These are phyloP conservation scores for Columbina picui DNA, from an alignment of 2,113 vertebrate genomes.

Conservation along the genomic window DNA sequence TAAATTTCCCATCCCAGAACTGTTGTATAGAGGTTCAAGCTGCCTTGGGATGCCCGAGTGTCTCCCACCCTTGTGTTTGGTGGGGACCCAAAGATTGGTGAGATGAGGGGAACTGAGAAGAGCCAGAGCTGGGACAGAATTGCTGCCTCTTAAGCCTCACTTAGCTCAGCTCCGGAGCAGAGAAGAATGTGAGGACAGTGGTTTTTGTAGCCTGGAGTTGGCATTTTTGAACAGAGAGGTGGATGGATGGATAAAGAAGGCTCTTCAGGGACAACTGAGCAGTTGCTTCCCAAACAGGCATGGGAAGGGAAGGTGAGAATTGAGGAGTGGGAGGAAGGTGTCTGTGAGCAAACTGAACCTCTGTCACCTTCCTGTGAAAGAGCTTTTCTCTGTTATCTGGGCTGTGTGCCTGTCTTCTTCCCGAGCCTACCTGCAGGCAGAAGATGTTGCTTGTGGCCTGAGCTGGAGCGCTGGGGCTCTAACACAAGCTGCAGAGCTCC, in stretches of 20 bases:
- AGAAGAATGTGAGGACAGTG: not conserved
- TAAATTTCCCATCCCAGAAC: not conserved
- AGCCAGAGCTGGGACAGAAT: not conserved
- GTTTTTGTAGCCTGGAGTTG: not conserved
- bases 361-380: not conserved
- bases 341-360: not conserved
- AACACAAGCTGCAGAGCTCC: not conserved
- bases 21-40: not conserved
- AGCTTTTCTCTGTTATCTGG: not conserved
- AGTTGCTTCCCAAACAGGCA: not conserved
- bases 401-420: not conserved
- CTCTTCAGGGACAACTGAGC: not conserved
- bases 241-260: not conserved
- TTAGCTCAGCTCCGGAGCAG: not conserved
- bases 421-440: not conserved
- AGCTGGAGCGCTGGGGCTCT: not conserved
- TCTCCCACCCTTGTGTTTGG: accelerated
- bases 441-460: not conserved
- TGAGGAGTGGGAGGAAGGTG: not conserved
- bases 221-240: not conserved
- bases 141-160: not conserved
- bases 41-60: not conserved
- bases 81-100: not conserved
- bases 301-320: not conserved
- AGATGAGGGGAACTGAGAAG: not conserved